Conservation (phyloP, 92 coral and sea anemone species). For the Zoanthus sociatus region DNA sequence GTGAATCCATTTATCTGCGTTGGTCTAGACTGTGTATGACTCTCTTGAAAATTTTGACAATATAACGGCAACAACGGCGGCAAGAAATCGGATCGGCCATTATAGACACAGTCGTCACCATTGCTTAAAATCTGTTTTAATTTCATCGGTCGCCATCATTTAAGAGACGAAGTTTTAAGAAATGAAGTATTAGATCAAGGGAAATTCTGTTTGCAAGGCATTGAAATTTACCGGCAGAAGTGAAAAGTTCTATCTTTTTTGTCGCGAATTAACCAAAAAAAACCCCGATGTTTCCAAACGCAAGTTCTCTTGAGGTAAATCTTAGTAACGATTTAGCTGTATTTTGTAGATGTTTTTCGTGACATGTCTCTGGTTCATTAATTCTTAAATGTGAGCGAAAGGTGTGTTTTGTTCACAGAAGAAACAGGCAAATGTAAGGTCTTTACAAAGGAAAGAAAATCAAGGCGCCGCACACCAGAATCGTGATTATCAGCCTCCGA, state of each 20-base stretch:
- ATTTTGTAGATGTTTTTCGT: neutral
- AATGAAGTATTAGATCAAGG: neutral
- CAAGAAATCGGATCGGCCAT: neutral
- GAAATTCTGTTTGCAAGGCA: neutral
- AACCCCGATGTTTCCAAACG: neutral
- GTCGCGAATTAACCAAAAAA: neutral
- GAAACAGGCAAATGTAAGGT: neutral
- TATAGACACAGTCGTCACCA: neutral
- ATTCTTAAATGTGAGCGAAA: constrained; percentile 5
- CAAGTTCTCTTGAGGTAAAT: neutral
- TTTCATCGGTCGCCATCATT: neutral
- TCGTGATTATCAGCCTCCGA: neutral
- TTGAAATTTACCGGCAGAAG: neutral
- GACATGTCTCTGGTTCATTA: neutral
- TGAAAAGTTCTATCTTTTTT: neutral
- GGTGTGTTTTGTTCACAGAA: constrained; percentile 14
- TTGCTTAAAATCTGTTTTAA: neutral
- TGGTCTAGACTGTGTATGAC: constrained; percentile 1
- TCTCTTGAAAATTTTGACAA: neutral
- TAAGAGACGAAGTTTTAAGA: neutral
- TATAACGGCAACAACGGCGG: neutral
- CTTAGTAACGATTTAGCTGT: neutral
- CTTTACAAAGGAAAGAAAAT: neutral
- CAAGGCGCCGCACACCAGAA: neutral
- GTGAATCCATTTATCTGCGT: neutral